phyloP scores from a whole-genome alignment of 1,140 invertebrate genomes.

The Diorhabda sublineata region DNA sequence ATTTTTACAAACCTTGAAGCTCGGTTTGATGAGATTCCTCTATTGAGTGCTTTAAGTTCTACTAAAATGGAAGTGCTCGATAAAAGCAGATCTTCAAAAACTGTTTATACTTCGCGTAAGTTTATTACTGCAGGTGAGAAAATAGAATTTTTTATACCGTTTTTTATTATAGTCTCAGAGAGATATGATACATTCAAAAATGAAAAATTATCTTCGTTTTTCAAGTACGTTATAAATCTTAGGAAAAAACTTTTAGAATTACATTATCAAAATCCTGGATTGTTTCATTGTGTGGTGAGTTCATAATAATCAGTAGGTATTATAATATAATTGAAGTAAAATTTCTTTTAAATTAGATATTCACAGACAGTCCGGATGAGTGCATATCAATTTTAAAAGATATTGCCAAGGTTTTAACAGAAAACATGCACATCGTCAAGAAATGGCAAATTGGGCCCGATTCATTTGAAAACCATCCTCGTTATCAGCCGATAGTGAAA shows the following conservation, averaged over 20 bases:
- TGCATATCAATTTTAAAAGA: not conserved
- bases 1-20: not conserved
- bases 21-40: not conserved
- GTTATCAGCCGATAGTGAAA: not conserved
- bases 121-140: not conserved
- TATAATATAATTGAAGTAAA: not conserved
- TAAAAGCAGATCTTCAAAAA: not conserved
- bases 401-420: not conserved
- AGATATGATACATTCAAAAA: not conserved
- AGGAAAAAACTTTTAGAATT: constrained; percentile 24
- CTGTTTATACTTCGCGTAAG: not conserved
- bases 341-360: not conserved
- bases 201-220: constrained; percentile 3
- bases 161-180: not conserved
- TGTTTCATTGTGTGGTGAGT: constrained; percentile 29
- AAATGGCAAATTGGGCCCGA: not conserved
- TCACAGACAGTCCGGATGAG: not conserved
- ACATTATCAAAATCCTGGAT: constrained; percentile 26
- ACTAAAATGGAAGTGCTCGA: not conserved
- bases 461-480: not conserved
- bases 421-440: too few species aligned
- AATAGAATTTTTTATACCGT: not conserved
- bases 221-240: constrained; percentile 1
- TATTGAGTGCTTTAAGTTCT: constrained; percentile 4
- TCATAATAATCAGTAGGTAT: not conserved